Evolutionary conservation across 2,888 invertebrate genomes (phyloP), one percentile per base, ranked within the genome.

Genomic region (Dolichomitus sp.): DNA sequence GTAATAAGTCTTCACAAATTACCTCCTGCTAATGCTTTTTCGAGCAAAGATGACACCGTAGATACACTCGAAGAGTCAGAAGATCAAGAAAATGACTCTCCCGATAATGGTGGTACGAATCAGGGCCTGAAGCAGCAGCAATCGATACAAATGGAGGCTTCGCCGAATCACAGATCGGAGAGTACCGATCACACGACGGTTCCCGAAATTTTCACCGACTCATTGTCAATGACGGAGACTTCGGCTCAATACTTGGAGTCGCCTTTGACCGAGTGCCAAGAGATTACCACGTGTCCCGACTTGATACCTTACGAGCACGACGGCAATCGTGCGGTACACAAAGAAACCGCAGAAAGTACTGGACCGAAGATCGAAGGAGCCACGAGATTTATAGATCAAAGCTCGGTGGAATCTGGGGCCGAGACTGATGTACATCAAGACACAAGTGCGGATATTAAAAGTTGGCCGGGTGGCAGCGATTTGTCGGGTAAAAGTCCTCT

Each of bases 11-110:
- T 98, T 40, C 97, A 96, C 92, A 95, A 96, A 89, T 93, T 98
- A 54, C 98, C 98, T 17, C 96, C 97, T 7, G 96, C 97, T 93
- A 97, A 97, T 93, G 97, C 98, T 0, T 97, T 98, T 92, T 98
- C 98, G 1, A 97, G 97, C 30, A 98, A 98, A 94, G 98, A 98
- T 91, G 98, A 98, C 91, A 98, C 98, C 0, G 96, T 98, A 0
- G 98, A 96, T 87, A 96, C 96, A 88, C 95, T 96, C 80, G 97
- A 97, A 85, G 96, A 96, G 91, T 83, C 80, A 14, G 89, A 90
- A 50, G 87, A 87, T 9, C 85, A 95, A 95, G 88, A 95, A 95
- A 92, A 65, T 23, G 61, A 59, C 12, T 84, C 85, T 27, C 23
- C 42, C 37, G 80, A 76, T 4, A 73, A 45, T 1, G 70, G 45